Conservation (phyloP, 2,888 invertebrate species). For the Cerastis leucographa region DNA sequence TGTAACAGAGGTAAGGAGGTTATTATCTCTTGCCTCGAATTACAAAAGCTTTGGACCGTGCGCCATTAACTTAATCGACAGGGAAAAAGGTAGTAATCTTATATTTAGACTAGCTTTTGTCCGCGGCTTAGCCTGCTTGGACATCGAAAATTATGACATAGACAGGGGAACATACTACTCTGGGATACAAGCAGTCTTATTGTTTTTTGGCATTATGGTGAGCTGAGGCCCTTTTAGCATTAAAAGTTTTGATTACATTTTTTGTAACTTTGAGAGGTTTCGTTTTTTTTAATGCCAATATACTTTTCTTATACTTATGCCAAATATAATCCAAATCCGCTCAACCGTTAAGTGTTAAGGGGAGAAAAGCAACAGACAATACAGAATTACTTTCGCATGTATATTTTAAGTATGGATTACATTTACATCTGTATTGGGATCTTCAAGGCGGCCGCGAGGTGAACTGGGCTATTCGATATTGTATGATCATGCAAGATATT, state of each 20-base stretch:
- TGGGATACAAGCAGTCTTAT: too few species aligned
- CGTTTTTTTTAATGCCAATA: too few species aligned
- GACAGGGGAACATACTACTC: too few species aligned
- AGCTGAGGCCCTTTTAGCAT: too few species aligned
- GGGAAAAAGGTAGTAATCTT: constrained; percentile 19
- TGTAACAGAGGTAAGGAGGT: constrained; percentile 1
- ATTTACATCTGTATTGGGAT: constrained; percentile 15
- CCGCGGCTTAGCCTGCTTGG: neutral
- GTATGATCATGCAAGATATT: neutral
- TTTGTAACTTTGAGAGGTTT: too few species aligned
- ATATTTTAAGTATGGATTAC: constrained; percentile 6
- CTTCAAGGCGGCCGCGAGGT: constrained; percentile 39
- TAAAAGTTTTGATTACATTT: too few species aligned
- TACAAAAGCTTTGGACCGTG: constrained; percentile 48
- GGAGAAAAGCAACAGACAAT: neutral
- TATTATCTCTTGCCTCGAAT: constrained; percentile 28
- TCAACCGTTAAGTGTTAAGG: neutral
- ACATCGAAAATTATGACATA: neutral
- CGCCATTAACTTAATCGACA: constrained; percentile 37
- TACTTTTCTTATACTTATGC: too few species aligned
- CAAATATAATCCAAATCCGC: neutral
- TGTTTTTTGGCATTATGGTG: too few species aligned
- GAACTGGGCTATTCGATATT: constrained; percentile 23
- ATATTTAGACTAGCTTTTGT: neutral
- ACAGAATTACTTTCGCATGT: neutral